Conservation (phyloP, 1,140 invertebrate genomes). For the Camponotus vicinus region DNA sequence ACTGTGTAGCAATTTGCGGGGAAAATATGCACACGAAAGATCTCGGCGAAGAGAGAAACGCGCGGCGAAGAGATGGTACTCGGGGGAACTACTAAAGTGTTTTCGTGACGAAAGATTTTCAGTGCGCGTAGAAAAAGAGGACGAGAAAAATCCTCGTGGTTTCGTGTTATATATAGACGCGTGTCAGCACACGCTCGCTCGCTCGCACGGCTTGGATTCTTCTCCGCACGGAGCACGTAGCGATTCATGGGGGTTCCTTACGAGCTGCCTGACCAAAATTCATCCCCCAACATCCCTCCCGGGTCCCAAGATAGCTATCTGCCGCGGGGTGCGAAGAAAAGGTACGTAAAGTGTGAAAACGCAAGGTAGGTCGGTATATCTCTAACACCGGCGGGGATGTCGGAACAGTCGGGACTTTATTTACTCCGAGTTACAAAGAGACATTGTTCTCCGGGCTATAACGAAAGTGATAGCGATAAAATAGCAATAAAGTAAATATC, state of each 20-base stretch:
- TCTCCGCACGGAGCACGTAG: slow-evolving; percentile 65
- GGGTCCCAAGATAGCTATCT: slow-evolving; percentile 67
- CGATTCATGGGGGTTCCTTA: slow-evolving; percentile 75
- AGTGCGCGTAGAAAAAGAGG: not conserved
- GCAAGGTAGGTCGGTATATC: slow-evolving; percentile 51
- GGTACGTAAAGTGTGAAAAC: slow-evolving; percentile 48
- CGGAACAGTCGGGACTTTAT: slow-evolving; percentile 24
- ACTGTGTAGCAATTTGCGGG: slow-evolving; percentile 51
- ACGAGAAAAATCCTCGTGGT: slow-evolving; percentile 26
- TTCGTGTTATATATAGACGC: slow-evolving; percentile 44
- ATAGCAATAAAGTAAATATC: not conserved
- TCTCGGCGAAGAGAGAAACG: slow-evolving; percentile 4
- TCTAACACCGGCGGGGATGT: not conserved
- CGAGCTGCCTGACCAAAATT: slow-evolving; percentile 76
- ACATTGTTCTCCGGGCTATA: not conserved
- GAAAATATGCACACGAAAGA: slow-evolving; percentile 48
- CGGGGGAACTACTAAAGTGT: slow-evolving; percentile 73
- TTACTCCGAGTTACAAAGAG: not conserved
- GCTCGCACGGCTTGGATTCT: slow-evolving; percentile 24
- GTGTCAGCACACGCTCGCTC: slow-evolving; percentile 43
- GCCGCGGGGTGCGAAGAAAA: slow-evolving; percentile 48
- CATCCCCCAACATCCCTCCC: slow-evolving; percentile 65
- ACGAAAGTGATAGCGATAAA: not conserved
- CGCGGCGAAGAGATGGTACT: slow-evolving; percentile 42
- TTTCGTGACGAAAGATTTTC: slow-evolving; percentile 74